Percentiles rank a stretch among this genome's conserved stretches.
Conservation (phyloP, 2,888 invertebrate genomes). For the Antitype chi region DNA sequence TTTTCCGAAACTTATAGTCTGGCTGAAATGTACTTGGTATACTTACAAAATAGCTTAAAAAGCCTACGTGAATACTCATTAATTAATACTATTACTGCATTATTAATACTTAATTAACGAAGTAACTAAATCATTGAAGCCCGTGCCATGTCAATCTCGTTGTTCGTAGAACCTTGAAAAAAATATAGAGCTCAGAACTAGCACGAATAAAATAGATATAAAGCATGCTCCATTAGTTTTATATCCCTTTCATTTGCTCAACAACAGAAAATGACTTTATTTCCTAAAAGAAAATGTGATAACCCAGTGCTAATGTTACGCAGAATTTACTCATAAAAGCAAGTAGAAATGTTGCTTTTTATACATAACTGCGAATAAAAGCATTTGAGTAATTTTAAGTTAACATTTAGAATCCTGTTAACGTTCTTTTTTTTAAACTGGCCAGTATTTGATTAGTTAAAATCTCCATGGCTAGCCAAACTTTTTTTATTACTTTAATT, state of each 20-base stretch:
- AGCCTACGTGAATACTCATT: background rate
- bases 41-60: background rate
- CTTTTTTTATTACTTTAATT: constrained; percentile 70
- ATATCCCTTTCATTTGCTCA: constrained; percentile 47
- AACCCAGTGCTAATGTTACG: constrained; percentile 1
- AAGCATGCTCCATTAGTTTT: constrained; percentile 58
- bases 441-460: constrained; percentile 50
- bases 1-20: background rate
- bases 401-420: background rate
- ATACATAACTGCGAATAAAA: background rate
- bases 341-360: background rate
- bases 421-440: constrained; percentile 15
- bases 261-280: constrained; percentile 34
- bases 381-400: background rate
- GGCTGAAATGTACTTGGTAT: background rate
- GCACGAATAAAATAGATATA: constrained; percentile 49
- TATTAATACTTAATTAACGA: background rate
- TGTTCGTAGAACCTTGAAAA: constrained; percentile 12
- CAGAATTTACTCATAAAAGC: constrained; percentile 10
- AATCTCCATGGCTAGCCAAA: constrained; percentile 57
- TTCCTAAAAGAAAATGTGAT: constrained; percentile 18
- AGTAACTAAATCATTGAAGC: background rate
- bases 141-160: background rate
- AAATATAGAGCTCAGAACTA: constrained; percentile 36
- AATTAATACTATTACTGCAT: background rate